Evolutionary conservation across 2,888 invertebrate species (phyloP), one percentile per base, ranked within the genome.

Genomic region (Leucophora obtusa): DNA sequence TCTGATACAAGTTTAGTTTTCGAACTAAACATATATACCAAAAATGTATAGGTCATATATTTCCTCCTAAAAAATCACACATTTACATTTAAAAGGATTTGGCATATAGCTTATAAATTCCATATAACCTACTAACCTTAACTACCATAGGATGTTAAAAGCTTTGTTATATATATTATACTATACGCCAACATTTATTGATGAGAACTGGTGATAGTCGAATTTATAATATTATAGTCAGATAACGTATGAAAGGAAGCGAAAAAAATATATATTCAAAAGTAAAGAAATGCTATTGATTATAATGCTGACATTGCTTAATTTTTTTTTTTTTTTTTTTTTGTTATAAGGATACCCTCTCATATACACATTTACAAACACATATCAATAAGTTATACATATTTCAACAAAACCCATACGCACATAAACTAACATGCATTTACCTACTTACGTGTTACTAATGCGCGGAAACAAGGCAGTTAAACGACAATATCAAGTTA

Each of bases 401-500:
- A 66, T 50, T 28, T 59, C 15, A 5, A 51, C 21, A 35, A 33
- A 53, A 56, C 28, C 35, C 35, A 71, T 0, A 0, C 53, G 18
- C 18, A 15, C 51, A 17, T 68, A 28, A 3, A 24, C 7, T 17
- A 35, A 4, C 28, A 38, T 10, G 9, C 17, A 15, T 66, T 14
- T n/a, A 59, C 54, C 10, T 24, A 24, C 15, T 21, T 69, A 80
- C 50, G 58, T 65, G 63, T 72, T 54, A 72, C 53, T 73, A 81
- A 81, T 73, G 65, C 73, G 65, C 54, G 73, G 53, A 73, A 81
- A 73, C 69, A 60, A 63, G 73, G 63, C 69, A 69, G 68, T 73
- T 76, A 60, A 81, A 73, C 50, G 60, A 77, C 51, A 77, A 70
- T 77, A 77, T 70, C 69, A 73, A 77, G 38, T 75, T 72, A 71